phyloP scores from a whole-genome alignment of 2,113 vertebrate species.

The Platysteira castanea region DNA sequence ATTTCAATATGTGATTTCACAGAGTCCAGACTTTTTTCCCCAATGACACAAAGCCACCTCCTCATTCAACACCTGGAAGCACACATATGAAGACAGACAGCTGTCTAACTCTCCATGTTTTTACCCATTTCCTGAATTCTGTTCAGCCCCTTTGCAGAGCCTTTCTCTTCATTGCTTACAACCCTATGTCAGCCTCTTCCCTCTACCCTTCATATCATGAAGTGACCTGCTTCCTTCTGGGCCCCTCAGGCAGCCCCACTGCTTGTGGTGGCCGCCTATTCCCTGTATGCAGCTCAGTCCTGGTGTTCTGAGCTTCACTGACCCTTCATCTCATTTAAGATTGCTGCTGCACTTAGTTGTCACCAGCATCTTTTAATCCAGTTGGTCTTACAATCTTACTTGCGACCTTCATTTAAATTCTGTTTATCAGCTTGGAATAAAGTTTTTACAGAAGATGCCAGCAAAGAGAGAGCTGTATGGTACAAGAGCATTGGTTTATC shows the following conservation, averaged over 20 bases:
- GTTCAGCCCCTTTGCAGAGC: background rate
- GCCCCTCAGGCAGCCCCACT: background rate
- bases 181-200: background rate
- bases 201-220: accelerated
- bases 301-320: background rate
- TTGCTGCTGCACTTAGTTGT: background rate
- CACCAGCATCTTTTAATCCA: background rate
- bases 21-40: background rate
- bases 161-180: background rate
- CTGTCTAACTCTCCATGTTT: background rate
- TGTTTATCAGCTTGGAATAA: background rate
- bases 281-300: background rate
- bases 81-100: background rate
- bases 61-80: background rate
- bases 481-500: background rate
- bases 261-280: accelerated
- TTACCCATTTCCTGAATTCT: background rate
- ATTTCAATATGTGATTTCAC: background rate
- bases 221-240: background rate
- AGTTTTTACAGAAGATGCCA: background rate
- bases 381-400: background rate
- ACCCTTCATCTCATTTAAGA: background rate
- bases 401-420: background rate
- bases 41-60: background rate
- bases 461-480: background rate